Evolutionary conservation across 2,888 invertebrate genomes (phyloP), one percentile per base, ranked within the genome.

Genomic region (Drosophila siamana): DNA sequence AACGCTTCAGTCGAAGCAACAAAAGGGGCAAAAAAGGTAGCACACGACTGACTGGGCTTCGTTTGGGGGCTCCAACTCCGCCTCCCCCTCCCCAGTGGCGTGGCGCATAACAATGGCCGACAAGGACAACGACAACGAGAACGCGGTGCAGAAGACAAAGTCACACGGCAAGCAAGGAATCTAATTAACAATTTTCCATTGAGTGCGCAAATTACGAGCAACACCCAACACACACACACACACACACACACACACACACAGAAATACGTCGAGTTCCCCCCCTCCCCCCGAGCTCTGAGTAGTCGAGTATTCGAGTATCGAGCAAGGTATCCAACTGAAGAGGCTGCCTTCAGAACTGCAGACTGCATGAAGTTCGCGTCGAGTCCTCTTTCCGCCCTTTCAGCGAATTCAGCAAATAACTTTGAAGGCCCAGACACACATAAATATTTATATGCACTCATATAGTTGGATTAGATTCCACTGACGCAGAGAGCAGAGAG

Each of bases 111-210:
- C 86, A 80, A 80, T 80, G 84, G 77, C 51, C 61, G 64, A 67
- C 57, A 56, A 70, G 26, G 60, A 24, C 46, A 24, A 52, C 51
- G 40, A 47, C 56, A 52, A 52, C 56, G 56, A 48, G 19, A 52
- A 52, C 68, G 78, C 60, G 67, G 68, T 50, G 67, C 50, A 64
- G 65, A 80, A 79, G 87, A 82, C 78, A 82, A 89, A 89, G 90
- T 89, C 89, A 87, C 78, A 88, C 80, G 85, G 81, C 89, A 81
- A 88, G 88, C 84, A 82, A 89, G 89, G 90, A 91, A 91, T 91
- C 91, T 92, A 91, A 92, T 92, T 92, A 92, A 92, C 91, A 92
- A 91, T 92, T 92, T 91, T 92, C 90, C 91, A 92, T 91, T 91
- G 91, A 92, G 90, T 90, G 91, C 88, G 89, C 90, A 90, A 91